Percentiles rank a stretch among this genome's conserved stretches.
phyloP scores from a whole-genome alignment of 2,113 vertebrate genomes.

The Theristicus caerulescens region DNA sequence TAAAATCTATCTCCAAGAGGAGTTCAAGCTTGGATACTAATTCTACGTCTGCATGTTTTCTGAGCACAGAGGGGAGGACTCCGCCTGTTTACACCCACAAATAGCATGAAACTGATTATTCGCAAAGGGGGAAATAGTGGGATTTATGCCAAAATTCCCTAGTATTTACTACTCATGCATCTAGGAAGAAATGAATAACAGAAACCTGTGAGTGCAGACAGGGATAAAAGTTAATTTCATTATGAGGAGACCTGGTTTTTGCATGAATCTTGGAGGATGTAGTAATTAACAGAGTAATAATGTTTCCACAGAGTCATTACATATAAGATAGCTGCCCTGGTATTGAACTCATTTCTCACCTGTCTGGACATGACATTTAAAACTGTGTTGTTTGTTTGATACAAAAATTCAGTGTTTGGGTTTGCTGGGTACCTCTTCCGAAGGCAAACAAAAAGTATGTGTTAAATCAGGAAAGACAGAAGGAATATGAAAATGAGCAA shows the following conservation, averaged over 20 bases:
- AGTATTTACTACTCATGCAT: not conserved
- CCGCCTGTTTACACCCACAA: not conserved
- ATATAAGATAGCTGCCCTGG: not conserved
- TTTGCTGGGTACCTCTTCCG: not conserved
- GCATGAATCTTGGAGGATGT: not conserved
- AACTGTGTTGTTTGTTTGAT: not conserved
- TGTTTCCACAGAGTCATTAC: not conserved
- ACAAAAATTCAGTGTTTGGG: not conserved
- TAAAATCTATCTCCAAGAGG: not conserved
- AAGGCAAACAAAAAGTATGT: not conserved
- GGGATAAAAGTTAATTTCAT: not conserved
- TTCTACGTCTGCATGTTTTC: not conserved
- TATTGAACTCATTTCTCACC: not conserved
- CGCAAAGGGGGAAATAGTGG: not conserved
- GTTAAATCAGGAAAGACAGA: not conserved
- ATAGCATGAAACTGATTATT: not conserved
- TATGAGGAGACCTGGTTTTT: not conserved
- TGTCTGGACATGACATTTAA: not conserved
- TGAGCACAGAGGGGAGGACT: not conserved
- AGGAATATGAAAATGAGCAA: not conserved
- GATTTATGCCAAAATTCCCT: not conserved
- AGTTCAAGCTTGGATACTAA: not conserved
- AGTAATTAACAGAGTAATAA: not conserved
- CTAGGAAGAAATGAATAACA: not conserved
- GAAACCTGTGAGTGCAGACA: not conserved